Base-by-base conservation (phyloP, 2,113 vertebrate species). In the Oplegnathus fasciatus region DNA sequence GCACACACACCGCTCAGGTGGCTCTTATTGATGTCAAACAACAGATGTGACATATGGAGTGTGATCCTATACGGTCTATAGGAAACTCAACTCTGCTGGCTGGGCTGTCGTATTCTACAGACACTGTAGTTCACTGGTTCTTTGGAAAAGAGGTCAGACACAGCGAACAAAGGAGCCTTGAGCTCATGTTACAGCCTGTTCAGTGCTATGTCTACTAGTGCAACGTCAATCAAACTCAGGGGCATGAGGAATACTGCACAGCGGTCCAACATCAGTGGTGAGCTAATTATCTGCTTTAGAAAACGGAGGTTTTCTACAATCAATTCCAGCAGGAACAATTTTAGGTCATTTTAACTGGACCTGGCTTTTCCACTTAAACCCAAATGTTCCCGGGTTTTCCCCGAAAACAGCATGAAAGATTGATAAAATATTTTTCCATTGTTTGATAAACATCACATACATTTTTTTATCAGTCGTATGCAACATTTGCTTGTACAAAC, bases 181-280 rank as follows among this genome's bases (percentile, higher is more conserved):
- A 86, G 91, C 86, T 95, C 94, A 74, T 89, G 93, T 94, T 93
- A 87, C 91, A 91, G 90, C 93, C 86, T 95, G 94, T 83, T 91
- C 82, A 72, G 78, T 9, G 20, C 78, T 86, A 78, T 75, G 84
- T 91, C 87, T 91, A 80, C 80, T 34, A 50, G 73, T 71, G 61
- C 74, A 68, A 70, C 46, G 88, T 93, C 86, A 91, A 82, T 94
- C 90, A 94, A 92, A 89, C 80, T 73, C 61, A 62, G 50, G 52
- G 76, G 70, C 42, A 30, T 10, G 9, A 80, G 68, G 55, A 82
- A 40, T 65, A 75, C 61, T 86, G 60, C 40, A 72, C 42, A 79
- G 77, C 26, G 11, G 40, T 46, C 32, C 78, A 62, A 58, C 64
- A 75, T 85, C 18, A 50, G 32, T 7, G 7, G 20, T 22, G 26